Evolutionary conservation across 2,113 vertebrate genomes (phyloP).

Genomic region (Passer montanus): DNA sequence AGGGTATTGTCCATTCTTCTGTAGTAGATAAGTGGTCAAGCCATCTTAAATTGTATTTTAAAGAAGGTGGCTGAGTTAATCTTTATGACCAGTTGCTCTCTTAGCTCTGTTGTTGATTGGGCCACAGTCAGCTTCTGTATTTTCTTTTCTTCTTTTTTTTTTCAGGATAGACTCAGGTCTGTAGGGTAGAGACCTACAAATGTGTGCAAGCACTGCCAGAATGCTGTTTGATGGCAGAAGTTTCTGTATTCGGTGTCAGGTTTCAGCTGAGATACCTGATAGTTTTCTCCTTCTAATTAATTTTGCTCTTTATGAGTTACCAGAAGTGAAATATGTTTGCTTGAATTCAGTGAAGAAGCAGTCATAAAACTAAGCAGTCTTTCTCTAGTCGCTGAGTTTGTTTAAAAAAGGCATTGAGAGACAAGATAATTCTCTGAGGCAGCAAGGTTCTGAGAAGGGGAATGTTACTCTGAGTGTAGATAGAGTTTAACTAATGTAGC

Average conservation of each 20-base stretch:
- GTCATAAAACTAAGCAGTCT: not conserved
- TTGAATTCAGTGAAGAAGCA: not conserved
- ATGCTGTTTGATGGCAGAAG: not conserved
- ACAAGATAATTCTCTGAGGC: not conserved
- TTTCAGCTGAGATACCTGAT: not conserved
- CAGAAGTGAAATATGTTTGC: not conserved
- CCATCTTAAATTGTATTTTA: not conserved
- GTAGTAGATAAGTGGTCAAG: not conserved
- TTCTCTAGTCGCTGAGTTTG: not conserved
- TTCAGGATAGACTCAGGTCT: not conserved
- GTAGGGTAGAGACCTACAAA: not conserved
- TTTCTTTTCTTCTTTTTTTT: not conserved
- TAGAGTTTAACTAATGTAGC: not conserved
- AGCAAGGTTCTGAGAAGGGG: not conserved
- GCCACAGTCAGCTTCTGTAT: not conserved
- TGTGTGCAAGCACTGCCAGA: not conserved
- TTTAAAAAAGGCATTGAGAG: not conserved
- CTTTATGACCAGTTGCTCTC: not conserved
- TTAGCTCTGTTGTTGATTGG: not conserved
- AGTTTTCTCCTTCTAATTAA: not conserved
- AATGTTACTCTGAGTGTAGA: not conserved
- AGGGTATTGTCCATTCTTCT: not conserved
- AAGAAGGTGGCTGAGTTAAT: not conserved
- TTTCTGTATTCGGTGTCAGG: not conserved
- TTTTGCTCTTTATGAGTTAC: not conserved